Conservation (phyloP, 2,113 vertebrate genomes). For the Microcebus jonahi region DNA sequence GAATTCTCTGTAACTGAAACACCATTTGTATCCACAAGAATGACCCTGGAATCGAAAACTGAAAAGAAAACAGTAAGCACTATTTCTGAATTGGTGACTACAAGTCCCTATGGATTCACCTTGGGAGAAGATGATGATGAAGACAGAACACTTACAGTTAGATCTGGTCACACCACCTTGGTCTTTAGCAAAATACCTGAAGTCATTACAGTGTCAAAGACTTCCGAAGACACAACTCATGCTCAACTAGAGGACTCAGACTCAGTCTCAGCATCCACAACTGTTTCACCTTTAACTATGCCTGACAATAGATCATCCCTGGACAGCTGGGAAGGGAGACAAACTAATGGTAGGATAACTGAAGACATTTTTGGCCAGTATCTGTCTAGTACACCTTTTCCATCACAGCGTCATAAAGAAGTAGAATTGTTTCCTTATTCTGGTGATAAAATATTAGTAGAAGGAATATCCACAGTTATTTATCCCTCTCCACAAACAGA, state of each 20-base stretch:
- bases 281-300: not conserved
- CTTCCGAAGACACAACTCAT: conserved; percentile 45
- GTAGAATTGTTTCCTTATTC: conserved; percentile 34
- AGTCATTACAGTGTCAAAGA: conserved; percentile 76
- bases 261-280: conserved; percentile 41
- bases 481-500: conserved; percentile 56
- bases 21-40: conserved; percentile 76
- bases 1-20: conserved; percentile 71
- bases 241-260: conserved; percentile 51
- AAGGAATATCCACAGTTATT: not conserved
- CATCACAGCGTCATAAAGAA: conserved; percentile 59
- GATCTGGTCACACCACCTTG: conserved; percentile 50
- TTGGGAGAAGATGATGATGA: conserved; percentile 67
- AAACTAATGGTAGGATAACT: not conserved
- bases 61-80: conserved; percentile 78
- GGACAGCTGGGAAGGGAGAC: conserved; percentile 62
- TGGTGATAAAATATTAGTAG: conserved; percentile 56
- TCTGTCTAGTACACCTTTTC: conserved; percentile 73
- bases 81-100: conserved; percentile 73
- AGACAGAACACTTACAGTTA: conserved; percentile 33
- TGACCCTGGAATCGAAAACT: conserved; percentile 82
- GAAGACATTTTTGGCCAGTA: conserved; percentile 42
- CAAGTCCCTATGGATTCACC: conserved; percentile 58
- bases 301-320: conserved; percentile 30
- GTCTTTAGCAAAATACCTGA: conserved; percentile 63